A percentile compares a stretch with the other conserved stretches of the same genome.
Evolutionary conservation across 1,140 invertebrate species (phyloP).

Genomic region (Drosophila varians): DNA sequence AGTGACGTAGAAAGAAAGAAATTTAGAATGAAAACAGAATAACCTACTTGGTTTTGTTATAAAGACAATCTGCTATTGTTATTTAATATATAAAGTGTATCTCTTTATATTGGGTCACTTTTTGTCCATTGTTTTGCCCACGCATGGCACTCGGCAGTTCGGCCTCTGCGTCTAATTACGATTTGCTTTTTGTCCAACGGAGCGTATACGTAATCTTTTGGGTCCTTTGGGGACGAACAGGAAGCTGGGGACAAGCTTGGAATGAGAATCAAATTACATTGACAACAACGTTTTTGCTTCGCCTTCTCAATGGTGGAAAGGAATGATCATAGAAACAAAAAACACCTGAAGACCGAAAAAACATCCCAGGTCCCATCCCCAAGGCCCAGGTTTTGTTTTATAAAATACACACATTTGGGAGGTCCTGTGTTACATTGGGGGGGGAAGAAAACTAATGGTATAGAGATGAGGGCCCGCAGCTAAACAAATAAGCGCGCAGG

Average conservation of each 20-base stretch:
- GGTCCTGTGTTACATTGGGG: background rate
- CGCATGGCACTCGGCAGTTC: slow-evolving; percentile 21
- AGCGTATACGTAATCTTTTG: slow-evolving; percentile 66
- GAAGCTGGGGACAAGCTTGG: slow-evolving; percentile 14
- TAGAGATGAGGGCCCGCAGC: slow-evolving; percentile 24
- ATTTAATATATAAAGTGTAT: background rate
- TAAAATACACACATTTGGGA: background rate
- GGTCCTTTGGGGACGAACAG: slow-evolving; percentile 6
- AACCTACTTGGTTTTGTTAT: background rate
- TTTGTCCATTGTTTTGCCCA: slow-evolving; percentile 21
- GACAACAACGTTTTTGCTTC: slow-evolving; percentile 44
- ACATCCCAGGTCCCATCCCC: slow-evolving; percentile 10
- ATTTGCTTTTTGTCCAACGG: slow-evolving; percentile 61
- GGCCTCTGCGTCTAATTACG: slow-evolving; percentile 67
- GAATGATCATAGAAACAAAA: slow-evolving; percentile 23
- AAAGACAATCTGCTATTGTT: background rate
- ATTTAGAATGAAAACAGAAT: background rate
- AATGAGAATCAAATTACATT: slow-evolving; percentile 65
- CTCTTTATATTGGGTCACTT: slow-evolving; percentile 13
- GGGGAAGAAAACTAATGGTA: slow-evolving; percentile 2
- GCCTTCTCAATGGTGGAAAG: slow-evolving; percentile 14
- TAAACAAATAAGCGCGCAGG: slow-evolving; percentile 35
- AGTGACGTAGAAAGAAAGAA: background rate
- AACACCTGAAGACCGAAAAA: slow-evolving; percentile 27
- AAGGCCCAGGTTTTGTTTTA: slow-evolving; percentile 2